Percentiles rank a stretch among this genome's conserved stretches.
These are phyloP conservation scores for Enoplosus armatus DNA, from an alignment of 2,797 vertebrate species.

Conservation along the genomic window DNA sequence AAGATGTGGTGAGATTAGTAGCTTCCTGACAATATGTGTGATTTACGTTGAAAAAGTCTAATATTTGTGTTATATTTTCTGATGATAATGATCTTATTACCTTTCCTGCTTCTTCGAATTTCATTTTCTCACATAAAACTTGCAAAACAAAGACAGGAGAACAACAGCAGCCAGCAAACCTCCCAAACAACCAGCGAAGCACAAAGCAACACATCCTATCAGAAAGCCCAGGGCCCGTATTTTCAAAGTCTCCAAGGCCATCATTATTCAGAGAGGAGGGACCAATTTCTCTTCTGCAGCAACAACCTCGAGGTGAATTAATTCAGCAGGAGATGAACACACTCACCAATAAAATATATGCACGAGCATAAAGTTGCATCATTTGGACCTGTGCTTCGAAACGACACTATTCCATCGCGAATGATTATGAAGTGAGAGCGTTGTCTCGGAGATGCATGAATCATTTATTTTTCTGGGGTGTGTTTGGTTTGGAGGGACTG, in stretches of 20 bases:
- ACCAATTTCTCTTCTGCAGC: constrained; percentile 23
- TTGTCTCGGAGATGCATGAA: constrained; percentile 30
- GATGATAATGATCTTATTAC: not conserved
- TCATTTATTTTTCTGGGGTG: constrained; percentile 29
- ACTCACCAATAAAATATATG: constrained; percentile 19
- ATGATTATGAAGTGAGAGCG: constrained; percentile 31
- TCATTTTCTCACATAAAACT: not conserved
- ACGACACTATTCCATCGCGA: constrained; percentile 20
- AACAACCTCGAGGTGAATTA: constrained; percentile 37
- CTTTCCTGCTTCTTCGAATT: not conserved
- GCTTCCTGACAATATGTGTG: not conserved
- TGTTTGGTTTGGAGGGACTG: constrained; percentile 14
- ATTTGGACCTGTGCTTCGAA: constrained; percentile 24
- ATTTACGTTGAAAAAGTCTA: not conserved
- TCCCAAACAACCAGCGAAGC: constrained; percentile 15
- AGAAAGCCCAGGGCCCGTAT: constrained; percentile 18
- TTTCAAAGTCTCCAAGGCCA: constrained; percentile 36
- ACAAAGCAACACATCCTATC: constrained; percentile 16
- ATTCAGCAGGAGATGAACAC: constrained; percentile 38
- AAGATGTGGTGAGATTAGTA: not conserved
- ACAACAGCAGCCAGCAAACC: constrained; percentile 1
- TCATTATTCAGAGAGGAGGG: constrained; percentile 47
- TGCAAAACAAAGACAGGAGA: not conserved
- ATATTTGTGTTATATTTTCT: not conserved
- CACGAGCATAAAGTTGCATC: constrained; percentile 48